These are phyloP conservation scores for Eumeta japonica DNA, from an alignment of 1,140 invertebrate genomes.

Conservation along the genomic window DNA sequence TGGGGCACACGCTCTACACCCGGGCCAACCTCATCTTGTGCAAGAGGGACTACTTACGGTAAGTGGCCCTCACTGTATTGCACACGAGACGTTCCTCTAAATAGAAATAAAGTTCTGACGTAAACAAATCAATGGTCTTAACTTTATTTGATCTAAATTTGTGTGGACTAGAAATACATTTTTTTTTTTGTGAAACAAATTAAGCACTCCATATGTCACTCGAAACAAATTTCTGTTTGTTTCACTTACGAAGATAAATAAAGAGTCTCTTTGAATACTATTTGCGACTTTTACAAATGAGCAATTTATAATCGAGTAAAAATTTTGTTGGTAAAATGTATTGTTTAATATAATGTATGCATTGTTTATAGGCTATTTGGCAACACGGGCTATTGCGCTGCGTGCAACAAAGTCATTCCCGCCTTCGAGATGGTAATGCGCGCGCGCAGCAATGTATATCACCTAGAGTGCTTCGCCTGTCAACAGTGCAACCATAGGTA, in stretches of 20 bases:
- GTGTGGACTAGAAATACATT: too few relatives aligned
- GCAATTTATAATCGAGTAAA: too few relatives aligned
- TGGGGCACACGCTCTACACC: slow-evolving; percentile 94
- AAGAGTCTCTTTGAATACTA: too few relatives aligned
- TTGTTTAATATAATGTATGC: too few relatives aligned
- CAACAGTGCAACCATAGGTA: slow-evolving; percentile 98
- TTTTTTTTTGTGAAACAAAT: neutral
- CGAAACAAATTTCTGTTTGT: too few relatives aligned
- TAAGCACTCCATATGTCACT: slow-evolving; percentile 3
- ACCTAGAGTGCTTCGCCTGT: slow-evolving; percentile 97
- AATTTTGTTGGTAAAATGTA: too few relatives aligned
- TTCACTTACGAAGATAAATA: too few relatives aligned
- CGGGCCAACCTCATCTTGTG: slow-evolving; percentile 97
- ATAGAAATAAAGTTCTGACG: too few relatives aligned
- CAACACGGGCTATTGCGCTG: slow-evolving; percentile 89
- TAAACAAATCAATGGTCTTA: too few relatives aligned
- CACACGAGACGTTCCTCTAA: too few relatives aligned
- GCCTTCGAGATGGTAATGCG: slow-evolving; percentile 99
- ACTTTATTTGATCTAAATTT: too few relatives aligned
- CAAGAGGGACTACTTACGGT: slow-evolving; percentile 96
- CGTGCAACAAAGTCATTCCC: slow-evolving; percentile 94
- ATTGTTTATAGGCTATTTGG: slow-evolving; percentile 72
- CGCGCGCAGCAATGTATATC: slow-evolving; percentile 93
- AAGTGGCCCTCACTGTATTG: slow-evolving; percentile 17
- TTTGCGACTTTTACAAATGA: too few relatives aligned